phyloP scores from a whole-genome alignment of 2,113 vertebrate species.

The Chionodraco myersi region DNA sequence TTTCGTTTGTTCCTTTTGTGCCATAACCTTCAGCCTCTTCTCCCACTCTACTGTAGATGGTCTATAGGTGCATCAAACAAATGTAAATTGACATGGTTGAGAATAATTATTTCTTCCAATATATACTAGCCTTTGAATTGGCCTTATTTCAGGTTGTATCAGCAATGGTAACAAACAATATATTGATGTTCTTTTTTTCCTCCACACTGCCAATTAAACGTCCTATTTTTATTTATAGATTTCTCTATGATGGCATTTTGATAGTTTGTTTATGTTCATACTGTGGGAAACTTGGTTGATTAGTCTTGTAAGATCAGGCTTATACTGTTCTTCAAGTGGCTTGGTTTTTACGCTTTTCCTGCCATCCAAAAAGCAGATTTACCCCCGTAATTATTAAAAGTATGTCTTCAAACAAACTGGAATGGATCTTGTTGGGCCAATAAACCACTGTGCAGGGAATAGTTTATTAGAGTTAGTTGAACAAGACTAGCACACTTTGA shows the following conservation, averaged over 20 bases:
- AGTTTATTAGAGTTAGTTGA: neutral
- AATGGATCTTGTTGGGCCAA: neutral
- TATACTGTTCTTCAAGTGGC: neutral
- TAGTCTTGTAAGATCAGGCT: neutral
- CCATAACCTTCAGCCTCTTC: conserved; percentile 50
- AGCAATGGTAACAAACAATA: neutral
- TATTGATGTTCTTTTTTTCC: neutral
- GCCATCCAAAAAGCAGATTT: conserved; percentile 10
- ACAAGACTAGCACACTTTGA: neutral
- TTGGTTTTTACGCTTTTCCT: conserved; percentile 17
- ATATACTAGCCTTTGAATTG: conserved; percentile 20
- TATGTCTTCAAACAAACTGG: neutral
- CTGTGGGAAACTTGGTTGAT: neutral
- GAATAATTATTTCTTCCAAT: neutral
- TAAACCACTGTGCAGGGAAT: neutral
- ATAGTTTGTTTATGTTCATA: neutral
- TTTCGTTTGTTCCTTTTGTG: conserved; percentile 35
- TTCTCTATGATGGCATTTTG: neutral
- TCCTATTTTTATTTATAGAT: neutral
- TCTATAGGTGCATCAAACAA: conserved; percentile 3
- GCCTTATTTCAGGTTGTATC: neutral
- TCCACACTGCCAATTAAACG: neutral
- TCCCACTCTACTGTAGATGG: neutral
- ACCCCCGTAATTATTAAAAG: neutral
- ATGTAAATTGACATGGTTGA: neutral